Percentiles rank a stretch among this genome's conserved stretches.
phyloP scores from a whole-genome alignment of 2,888 invertebrate genomes.

The Dascillus cervinus region DNA sequence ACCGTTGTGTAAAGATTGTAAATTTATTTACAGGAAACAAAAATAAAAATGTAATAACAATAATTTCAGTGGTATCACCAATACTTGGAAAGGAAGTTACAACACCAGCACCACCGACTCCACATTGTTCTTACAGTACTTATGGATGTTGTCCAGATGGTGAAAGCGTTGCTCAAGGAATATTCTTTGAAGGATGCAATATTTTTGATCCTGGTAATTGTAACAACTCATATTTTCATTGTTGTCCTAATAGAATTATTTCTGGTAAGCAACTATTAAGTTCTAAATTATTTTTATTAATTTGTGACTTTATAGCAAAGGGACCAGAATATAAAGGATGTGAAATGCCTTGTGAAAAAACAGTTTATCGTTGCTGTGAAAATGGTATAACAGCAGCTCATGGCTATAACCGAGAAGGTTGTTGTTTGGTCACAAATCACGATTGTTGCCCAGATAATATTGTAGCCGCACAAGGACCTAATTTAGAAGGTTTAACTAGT shows the following conservation, averaged over 20 bases:
- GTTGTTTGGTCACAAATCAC: slow-evolving; percentile 61
- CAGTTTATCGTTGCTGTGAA: slow-evolving; percentile 78
- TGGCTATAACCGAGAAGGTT: slow-evolving; percentile 75
- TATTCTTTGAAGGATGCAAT: slow-evolving; percentile 52
- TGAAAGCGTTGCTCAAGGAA: slow-evolving; percentile 53
- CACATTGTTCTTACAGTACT: slow-evolving; percentile 47
- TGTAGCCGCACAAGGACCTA: slow-evolving; percentile 71
- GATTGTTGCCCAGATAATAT: slow-evolving; percentile 93
- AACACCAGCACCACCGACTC: slow-evolving; percentile 18
- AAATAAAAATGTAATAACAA: too few relatives aligned
- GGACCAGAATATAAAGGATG: slow-evolving; percentile 72
- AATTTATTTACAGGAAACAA: too few relatives aligned
- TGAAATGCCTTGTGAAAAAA: slow-evolving; percentile 56
- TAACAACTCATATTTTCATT: slow-evolving; percentile 54
- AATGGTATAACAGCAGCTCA: slow-evolving; percentile 80
- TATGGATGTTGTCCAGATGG: slow-evolving; percentile 76
- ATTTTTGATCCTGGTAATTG: slow-evolving; percentile 43
- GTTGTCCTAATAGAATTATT: slow-evolving; percentile 63
- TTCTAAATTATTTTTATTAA: too few relatives aligned
- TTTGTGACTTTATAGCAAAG: slow-evolving; percentile 50
- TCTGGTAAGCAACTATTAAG: too few relatives aligned
- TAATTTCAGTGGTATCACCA: too few relatives aligned
- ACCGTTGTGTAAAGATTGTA: too few relatives aligned
- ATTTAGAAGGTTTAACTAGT: slow-evolving; percentile 61
- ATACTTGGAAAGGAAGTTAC: slow-evolving; percentile 23